These are phyloP conservation scores for Cettia cetti DNA, from an alignment of 2,113 vertebrate genomes.

Conservation along the genomic window DNA sequence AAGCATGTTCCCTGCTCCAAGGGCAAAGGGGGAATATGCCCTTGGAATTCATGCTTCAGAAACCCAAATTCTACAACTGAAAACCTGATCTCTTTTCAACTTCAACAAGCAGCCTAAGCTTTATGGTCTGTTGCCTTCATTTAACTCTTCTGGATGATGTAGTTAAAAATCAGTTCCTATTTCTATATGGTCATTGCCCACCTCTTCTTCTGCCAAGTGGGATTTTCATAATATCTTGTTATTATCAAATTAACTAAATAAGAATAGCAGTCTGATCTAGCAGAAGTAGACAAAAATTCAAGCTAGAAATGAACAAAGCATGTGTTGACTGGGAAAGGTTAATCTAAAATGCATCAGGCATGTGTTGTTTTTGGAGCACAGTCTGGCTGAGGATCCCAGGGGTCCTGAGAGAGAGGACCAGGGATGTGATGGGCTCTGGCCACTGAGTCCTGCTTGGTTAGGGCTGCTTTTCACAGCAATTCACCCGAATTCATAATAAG, in stretches of 20 bases:
- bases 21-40: neutral
- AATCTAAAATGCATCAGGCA: neutral
- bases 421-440: neutral
- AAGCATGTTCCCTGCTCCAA: neutral
- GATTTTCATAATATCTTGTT: neutral
- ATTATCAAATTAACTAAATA: neutral
- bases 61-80: neutral
- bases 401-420: neutral
- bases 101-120: neutral
- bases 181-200: neutral
- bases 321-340: neutral
- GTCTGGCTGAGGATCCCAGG: neutral
- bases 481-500: neutral
- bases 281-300: neutral
- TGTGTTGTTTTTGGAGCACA: neutral
- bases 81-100: neutral
- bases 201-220: neutral
- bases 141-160: neutral
- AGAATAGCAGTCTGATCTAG: neutral
- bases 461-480: neutral
- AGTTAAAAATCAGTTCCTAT: neutral
- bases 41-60: constrained; percentile 8
- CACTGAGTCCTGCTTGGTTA: neutral
- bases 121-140: neutral
- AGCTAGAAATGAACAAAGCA: neutral